These are phyloP conservation scores for Pollenia labialis DNA, from an alignment of 2,888 invertebrate genomes.

Conservation along the genomic window DNA sequence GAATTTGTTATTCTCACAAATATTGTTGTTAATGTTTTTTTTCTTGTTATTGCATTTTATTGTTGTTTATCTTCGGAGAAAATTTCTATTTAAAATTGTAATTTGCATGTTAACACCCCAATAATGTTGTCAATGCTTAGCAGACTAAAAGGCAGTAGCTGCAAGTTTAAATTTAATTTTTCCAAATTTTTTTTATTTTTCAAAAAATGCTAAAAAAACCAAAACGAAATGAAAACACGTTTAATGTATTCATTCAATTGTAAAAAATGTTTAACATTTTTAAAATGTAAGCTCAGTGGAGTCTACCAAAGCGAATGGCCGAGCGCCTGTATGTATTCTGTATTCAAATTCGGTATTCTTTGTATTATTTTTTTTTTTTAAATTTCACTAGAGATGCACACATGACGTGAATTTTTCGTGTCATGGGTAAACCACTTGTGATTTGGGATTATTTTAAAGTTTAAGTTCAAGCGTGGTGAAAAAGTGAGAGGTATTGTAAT, in stretches of 20 bases:
- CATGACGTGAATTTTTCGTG: too few species aligned
- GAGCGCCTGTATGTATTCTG: conserved; percentile 1
- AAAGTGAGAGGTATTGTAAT: too few species aligned
- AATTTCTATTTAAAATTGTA: conserved; percentile 56
- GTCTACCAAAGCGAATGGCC: background rate
- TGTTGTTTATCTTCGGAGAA: conserved; percentile 13
- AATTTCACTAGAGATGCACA: too few species aligned
- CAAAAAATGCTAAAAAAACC: background rate
- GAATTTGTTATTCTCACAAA: background rate
- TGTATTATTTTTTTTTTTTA: too few species aligned
- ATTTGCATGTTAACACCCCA: conserved; percentile 54
- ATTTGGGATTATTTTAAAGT: too few species aligned
- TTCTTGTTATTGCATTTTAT: conserved; percentile 2
- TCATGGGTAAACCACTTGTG: too few species aligned
- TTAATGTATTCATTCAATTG: conserved; percentile 43
- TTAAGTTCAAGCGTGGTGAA: too few species aligned
- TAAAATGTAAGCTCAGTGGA: background rate
- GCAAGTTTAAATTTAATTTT: background rate
- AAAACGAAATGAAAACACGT: conserved; percentile 3
- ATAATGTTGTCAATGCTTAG: conserved; percentile 19
- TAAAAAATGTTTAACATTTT: conserved; percentile 47
- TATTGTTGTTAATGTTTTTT: background rate
- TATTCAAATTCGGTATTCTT: background rate
- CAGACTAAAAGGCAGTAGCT: too few species aligned
- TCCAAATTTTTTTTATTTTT: conserved; percentile 4